These are phyloP conservation scores for Gymnarchus niloticus DNA, from an alignment of 2,113 vertebrate genomes.

Conservation along the genomic window DNA sequence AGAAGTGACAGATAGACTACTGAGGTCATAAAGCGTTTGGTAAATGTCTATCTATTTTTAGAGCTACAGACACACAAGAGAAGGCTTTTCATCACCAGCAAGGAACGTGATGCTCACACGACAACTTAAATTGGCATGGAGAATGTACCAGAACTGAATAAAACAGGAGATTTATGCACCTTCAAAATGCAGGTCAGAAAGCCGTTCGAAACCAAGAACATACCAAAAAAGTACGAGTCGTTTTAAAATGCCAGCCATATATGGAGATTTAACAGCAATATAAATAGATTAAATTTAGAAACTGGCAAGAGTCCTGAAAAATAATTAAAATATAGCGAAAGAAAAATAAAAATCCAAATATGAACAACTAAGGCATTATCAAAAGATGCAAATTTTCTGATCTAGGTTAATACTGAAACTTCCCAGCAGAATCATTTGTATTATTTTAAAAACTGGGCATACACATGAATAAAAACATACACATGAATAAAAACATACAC, in stretches of 20 bases:
- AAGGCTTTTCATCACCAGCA: background rate
- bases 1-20: background rate
- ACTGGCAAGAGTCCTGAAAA: background rate
- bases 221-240: background rate
- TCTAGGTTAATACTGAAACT: background rate
- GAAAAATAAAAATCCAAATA: background rate
- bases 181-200: background rate
- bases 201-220: background rate
- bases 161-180: background rate
- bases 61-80: background rate
- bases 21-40: background rate
- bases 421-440: background rate
- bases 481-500: background rate
- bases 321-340: no score
- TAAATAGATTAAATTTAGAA: background rate
- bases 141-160: background rate
- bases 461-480: background rate
- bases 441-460: no score
- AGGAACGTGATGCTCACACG: background rate
- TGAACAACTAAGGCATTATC: background rate
- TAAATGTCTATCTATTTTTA: slow-evolving; percentile 4
- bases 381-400: background rate
- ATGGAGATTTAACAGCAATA: background rate
- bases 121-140: background rate
- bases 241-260: background rate